A percentile compares a stretch with the other conserved stretches of the same genome.
Evolutionary conservation across 2,888 invertebrate species (phyloP).

Genomic region (Siphonodentalium dalli): DNA sequence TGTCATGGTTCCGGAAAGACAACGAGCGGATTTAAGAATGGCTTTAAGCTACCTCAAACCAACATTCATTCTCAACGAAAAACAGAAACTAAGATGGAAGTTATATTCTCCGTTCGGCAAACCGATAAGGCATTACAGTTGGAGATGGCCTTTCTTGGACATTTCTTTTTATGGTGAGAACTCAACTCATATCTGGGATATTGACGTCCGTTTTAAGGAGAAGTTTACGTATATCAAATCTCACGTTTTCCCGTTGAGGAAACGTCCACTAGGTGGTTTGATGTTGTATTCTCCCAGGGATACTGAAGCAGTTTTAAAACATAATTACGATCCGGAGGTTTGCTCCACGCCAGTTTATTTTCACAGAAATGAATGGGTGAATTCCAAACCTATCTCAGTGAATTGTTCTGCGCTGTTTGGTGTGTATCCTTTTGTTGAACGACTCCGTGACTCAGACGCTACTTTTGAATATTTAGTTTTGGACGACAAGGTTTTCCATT

Average conservation of each 20-base stretch:
- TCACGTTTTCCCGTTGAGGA: conserved; percentile 25
- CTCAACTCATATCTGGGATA: conserved; percentile 32
- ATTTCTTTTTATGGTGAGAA: conserved; percentile 33
- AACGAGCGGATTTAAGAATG: conserved; percentile 1
- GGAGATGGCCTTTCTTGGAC: conserved; percentile 36
- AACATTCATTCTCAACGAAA: conserved; percentile 10
- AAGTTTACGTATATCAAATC: conserved; percentile 16
- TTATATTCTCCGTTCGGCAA: conserved; percentile 21
- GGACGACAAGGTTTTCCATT: too few species aligned
- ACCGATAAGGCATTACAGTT: conserved; percentile 12
- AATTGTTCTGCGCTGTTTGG: too few species aligned
- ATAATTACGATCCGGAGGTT: conserved; percentile 13
- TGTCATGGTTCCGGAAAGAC: conserved; percentile 18
- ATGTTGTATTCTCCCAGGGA: conserved; percentile 28
- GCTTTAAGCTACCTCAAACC: conserved; percentile 12
- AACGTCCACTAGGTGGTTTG: conserved; percentile 27
- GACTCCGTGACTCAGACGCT: too few species aligned
- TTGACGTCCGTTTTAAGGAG: conserved; percentile 7
- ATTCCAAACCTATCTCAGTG: too few species aligned
- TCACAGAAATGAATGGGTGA: too few species aligned
- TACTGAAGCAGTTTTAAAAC: conserved; percentile 13
- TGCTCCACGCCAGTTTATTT: too few species aligned
- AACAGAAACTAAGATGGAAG: conserved; percentile 24
- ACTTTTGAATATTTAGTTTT: too few species aligned
- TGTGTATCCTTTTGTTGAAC: too few species aligned